Conservation (phyloP, 2,797 vertebrate species). For the Amphiprion clarkii region DNA sequence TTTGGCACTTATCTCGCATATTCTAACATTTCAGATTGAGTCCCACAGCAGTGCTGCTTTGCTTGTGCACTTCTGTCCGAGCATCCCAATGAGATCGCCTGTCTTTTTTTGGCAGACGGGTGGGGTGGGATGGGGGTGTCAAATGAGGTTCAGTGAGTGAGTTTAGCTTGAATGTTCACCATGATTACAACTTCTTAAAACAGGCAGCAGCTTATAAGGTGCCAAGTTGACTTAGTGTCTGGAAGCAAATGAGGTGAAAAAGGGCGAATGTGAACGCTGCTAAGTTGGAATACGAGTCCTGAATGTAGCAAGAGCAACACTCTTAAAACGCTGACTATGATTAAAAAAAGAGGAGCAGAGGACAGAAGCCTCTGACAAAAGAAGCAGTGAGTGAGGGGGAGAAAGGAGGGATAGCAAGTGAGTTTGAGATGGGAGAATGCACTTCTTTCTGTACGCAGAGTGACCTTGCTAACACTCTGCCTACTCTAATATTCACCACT, state of each 20-base stretch:
- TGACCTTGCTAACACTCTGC: conserved; percentile 67
- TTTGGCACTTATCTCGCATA: conserved; percentile 65
- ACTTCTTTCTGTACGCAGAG: conserved; percentile 68
- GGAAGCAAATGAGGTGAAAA: conserved; percentile 62
- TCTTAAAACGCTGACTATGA: conserved; percentile 64
- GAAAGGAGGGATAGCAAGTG: conserved; percentile 26
- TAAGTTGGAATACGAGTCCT: conserved; percentile 49
- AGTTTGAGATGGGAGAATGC: conserved; percentile 57
- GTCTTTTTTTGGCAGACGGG: neutral
- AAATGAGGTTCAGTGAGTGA: conserved; percentile 41
- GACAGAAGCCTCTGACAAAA: conserved; percentile 41
- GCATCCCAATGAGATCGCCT: conserved; percentile 51
- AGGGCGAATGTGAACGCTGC: conserved; percentile 48
- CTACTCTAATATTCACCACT: conserved; percentile 76
- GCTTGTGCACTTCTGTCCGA: conserved; percentile 49
- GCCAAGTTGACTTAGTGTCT: conserved; percentile 61
- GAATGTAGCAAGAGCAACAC: conserved; percentile 40
- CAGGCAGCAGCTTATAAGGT: conserved; percentile 50
- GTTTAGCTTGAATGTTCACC: conserved; percentile 49
- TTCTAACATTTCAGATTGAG: conserved; percentile 63
- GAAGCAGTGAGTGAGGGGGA: conserved; percentile 31
- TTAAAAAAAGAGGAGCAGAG: conserved; percentile 54
- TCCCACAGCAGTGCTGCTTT: conserved; percentile 62
- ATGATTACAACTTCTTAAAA: conserved; percentile 64
- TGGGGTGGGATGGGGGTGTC: neutral